Evolutionary conservation across 2,888 invertebrate species (phyloP), one percentile per base, ranked within the genome.

Genomic region (Polydesmus complanatus): DNA sequence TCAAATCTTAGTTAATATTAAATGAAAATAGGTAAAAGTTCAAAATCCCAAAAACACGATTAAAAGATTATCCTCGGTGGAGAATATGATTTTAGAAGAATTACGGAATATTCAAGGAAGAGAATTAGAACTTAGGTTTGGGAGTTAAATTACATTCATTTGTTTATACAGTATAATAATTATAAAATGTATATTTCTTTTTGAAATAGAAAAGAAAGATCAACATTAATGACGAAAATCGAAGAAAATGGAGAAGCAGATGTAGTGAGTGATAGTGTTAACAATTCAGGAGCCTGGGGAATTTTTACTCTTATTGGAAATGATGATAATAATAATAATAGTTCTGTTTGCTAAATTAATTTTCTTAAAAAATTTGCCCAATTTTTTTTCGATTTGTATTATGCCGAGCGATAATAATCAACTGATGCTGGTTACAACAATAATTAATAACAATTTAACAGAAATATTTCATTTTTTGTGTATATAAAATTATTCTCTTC

Each of bases 41-140:
- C 37, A 37, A n/a, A n/a, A n/a, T n/a, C n/a, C n/a, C n/a, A n/a
- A n/a, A n/a, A n/a, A n/a, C n/a, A n/a, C n/a, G n/a, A n/a, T n/a
- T 22, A 21, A 51, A 19, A 51, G 19, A 19, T 21, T 51, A 8
- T 51, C 51, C 8, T 51, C 52, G 50, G 58, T 58, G 19, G 58
- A 58, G 27, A 27, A 25, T 27, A 58, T 27, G 22, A 58, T 58
- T 27, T 19, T 58, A 3, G 52, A 51, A 18, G 58, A 58, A 21
- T 52, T 58, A 52, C 22, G 21, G 21, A 52, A 58, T 18, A 58
- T 58, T 50, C 47, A 52, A 27, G 26, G 25, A 14, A 52, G 58
- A 27, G 58, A 58, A 58, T 27, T 26, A 21, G 58, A 58, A 27
- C 27, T 58, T 22, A 50, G 52, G 58, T 58, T 23, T 26, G 14